Base-by-base conservation (phyloP, 2,888 invertebrate species). In the Tipula unca region DNA sequence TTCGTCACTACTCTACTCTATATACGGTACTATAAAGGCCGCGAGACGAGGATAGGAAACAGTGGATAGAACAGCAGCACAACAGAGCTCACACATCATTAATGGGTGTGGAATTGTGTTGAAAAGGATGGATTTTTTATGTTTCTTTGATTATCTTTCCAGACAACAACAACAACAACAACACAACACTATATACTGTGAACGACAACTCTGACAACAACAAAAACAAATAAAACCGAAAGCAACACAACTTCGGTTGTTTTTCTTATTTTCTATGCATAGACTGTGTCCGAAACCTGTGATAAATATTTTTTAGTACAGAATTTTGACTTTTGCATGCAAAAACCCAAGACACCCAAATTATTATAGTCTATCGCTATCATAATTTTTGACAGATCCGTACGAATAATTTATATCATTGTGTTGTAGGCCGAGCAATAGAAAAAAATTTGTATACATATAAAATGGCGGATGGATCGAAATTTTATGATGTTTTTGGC, bases 81-180 rank as follows among this genome's bases (percentile, higher is more conserved):
- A 54, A 54, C 25, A 69, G 25, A 69, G 25, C 25, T 69, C 25
- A 25, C 25, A 69, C 69, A 69, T 69, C 69, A 69, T 69, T 69
- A 69, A 69, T 69, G 69, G 69, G 69, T 69, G 69, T 69, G 69
- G 69, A 83, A 32, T 83, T 29, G 83, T 29, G 35, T 83, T 29
- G 32, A 83, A 83, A 83, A 32, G 29, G 83, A 32, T 83, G 83
- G 35, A 83, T 83, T 83, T 83, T 83, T 83, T 83, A 83, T 83
- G 83, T 83, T 83, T 35, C 35, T 83, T 83, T 83, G 83, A 83
- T 83, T 83, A 83, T 83, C 83, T 83, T 83, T 83, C 83, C 83
- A 83, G 83, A 35, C 83, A 83, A 83, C 83, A 83, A 83, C 83
- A 32, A 32, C 32, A 32, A 32, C 32, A 32, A 32, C 32, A 32